These are phyloP conservation scores for Botrylloides violaceus DNA, from an alignment of 23 tunicate genomes.

Conservation along the genomic window DNA sequence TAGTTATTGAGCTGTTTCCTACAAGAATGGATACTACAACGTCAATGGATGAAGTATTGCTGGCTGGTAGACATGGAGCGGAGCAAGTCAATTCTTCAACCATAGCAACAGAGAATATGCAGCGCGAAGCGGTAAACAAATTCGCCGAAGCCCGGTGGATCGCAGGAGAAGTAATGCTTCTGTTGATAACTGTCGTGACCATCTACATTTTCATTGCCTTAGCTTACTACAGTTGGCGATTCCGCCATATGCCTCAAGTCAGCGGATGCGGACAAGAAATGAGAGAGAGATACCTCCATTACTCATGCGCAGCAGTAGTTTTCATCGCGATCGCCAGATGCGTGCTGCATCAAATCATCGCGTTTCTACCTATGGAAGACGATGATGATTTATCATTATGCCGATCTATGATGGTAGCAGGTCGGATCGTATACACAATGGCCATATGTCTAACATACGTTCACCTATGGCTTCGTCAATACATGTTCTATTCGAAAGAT, in stretches of 20 bases:
- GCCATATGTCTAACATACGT: constrained; percentile 24
- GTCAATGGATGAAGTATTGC: no score
- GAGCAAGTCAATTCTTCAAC: no score
- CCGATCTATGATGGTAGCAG: constrained; percentile 11
- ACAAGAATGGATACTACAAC: no score
- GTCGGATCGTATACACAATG: constrained; percentile 16
- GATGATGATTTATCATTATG: background rate
- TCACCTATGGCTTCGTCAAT: constrained; percentile 21
- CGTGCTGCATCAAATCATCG: constrained; percentile 19
- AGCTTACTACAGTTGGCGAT: constrained; percentile 19
- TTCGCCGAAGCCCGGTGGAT: constrained; percentile 14
- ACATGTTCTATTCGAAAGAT: constrained; percentile 14
- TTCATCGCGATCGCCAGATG: constrained; percentile 23
- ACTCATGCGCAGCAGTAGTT: constrained; percentile 25
- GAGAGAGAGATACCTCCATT: constrained; percentile 19
- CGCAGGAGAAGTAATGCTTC: constrained; percentile 21
- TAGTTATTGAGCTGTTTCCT: no score
- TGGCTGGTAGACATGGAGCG: no score
- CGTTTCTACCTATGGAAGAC: constrained; percentile 1
- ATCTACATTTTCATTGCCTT: constrained; percentile 20
- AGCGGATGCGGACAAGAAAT: constrained; percentile 15
- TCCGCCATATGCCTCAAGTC: constrained; percentile 22
- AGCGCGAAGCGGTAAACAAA: background rate
- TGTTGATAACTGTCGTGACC: constrained; percentile 13
- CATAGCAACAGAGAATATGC: no score